Evolutionary conservation across 2,797 vertebrate genomes (phyloP).

Genomic region (Phataginus tetradactyla): DNA sequence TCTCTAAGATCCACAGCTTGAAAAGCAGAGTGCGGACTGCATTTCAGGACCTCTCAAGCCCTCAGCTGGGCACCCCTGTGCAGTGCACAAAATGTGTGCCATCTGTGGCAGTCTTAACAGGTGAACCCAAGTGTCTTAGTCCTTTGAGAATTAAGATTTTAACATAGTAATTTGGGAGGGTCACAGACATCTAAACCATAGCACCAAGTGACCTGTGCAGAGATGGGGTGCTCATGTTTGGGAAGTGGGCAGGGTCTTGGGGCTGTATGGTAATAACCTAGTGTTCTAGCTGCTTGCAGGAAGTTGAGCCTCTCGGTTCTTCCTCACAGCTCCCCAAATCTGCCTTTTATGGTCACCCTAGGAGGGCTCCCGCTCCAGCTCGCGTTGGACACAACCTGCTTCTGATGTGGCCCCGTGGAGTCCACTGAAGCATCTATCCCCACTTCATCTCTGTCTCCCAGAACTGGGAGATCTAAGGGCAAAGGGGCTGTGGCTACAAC

Average conservation of each 20-base stretch:
- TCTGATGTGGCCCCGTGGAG: not conserved
- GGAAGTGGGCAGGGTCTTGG: not conserved
- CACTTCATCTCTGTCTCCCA: not conserved
- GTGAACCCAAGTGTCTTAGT: not conserved
- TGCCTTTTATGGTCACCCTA: not conserved
- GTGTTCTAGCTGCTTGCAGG: not conserved
- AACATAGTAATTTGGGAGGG: not conserved
- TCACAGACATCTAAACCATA: not conserved
- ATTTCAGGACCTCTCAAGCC: not conserved
- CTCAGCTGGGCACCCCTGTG: not conserved
- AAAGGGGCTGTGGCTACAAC: not conserved
- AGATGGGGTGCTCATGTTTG: not conserved
- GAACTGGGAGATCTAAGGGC: not conserved
- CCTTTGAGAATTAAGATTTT: not conserved
- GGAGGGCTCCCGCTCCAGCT: not conserved
- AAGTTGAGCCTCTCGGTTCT: not conserved
- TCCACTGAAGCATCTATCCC: accelerated
- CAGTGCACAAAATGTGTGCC: too few relatives aligned
- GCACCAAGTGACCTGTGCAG: not conserved
- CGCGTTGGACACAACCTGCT: not conserved
- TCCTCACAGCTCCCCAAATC: not conserved
- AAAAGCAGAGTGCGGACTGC: not conserved
- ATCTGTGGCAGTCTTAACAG: not conserved
- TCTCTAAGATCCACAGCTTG: not conserved
- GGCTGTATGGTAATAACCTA: not conserved